Conservation (phyloP, 2,888 invertebrate genomes). For the Lithophane leautieri region DNA sequence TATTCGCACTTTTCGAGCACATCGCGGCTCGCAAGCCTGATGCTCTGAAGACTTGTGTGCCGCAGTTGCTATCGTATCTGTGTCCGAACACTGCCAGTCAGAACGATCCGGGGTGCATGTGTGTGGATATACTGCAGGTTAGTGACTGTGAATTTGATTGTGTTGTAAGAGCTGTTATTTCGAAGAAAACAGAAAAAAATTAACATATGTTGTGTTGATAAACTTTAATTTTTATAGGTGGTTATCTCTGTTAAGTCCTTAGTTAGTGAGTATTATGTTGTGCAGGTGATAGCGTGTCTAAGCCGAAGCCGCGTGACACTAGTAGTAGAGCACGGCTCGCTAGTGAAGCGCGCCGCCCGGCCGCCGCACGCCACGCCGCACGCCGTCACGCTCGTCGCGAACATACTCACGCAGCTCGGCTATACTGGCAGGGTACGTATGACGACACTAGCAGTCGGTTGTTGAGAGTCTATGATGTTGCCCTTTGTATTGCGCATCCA, state of each 20-base stretch:
- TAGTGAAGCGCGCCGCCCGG: slow-evolving; percentile 91
- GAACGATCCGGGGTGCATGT: slow-evolving; percentile 86
- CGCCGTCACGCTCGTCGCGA: slow-evolving; percentile 92
- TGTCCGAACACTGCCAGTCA: slow-evolving; percentile 81
- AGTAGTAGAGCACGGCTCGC: slow-evolving; percentile 92
- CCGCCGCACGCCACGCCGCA: slow-evolving; percentile 91
- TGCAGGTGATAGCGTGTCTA: slow-evolving; percentile 93
- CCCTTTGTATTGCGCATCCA: not conserved
- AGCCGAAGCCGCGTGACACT: slow-evolving; percentile 93
- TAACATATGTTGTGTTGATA: no score
- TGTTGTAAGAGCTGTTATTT: no score
- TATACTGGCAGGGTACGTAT: slow-evolving; percentile 91
- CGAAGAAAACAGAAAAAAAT: no score
- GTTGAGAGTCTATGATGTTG: not conserved
- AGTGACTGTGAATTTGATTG: slow-evolving; percentile 2
- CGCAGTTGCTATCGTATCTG: slow-evolving; percentile 95
- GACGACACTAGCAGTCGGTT: not conserved
- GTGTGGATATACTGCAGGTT: slow-evolving; percentile 85
- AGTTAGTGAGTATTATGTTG: not conserved
- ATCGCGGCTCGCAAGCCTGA: slow-evolving; percentile 95
- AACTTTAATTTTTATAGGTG: no score
- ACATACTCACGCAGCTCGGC: slow-evolving; percentile 93
- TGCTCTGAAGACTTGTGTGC: slow-evolving; percentile 95
- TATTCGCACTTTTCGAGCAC: slow-evolving; percentile 95
- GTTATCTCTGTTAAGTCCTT: no score